phyloP scores from a whole-genome alignment of 2,888 invertebrate genomes.

The Leptogaster cylindrica region DNA sequence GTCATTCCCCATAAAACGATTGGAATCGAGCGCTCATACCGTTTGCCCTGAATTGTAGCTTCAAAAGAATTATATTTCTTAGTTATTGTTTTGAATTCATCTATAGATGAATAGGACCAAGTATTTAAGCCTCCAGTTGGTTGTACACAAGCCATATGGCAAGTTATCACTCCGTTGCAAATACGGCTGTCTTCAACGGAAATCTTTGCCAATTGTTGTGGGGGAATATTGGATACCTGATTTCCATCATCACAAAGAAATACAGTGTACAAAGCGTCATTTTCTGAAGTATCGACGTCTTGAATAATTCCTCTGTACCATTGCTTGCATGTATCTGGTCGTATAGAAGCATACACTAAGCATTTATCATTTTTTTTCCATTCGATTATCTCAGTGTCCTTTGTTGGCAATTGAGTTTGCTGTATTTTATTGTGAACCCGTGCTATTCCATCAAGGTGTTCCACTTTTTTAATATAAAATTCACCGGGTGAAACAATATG shows the following conservation, averaged over 20 bases:
- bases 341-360: constrained; percentile 60
- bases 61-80: constrained; percentile 62
- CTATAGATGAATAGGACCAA: constrained; percentile 63
- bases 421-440: constrained; percentile 66
- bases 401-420: constrained; percentile 45
- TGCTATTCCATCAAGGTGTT: constrained; percentile 62
- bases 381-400: constrained; percentile 65
- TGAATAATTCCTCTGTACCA: constrained; percentile 69
- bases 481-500: constrained; percentile 66
- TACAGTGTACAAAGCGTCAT: constrained; percentile 59
- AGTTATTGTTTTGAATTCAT: constrained; percentile 67
- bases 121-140: constrained; percentile 69
- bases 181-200: constrained; percentile 63
- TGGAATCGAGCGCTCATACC: constrained; percentile 62
- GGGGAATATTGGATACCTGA: constrained; percentile 63
- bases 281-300: constrained; percentile 55
- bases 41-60: constrained; percentile 52
- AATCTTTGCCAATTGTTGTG: constrained; percentile 63
- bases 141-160: constrained; percentile 72
- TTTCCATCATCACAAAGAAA: constrained; percentile 72
- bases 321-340: constrained; percentile 63
- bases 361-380: no score
- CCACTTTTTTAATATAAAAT: constrained; percentile 67
- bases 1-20: constrained; percentile 72
- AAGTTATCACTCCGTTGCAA: constrained; percentile 68